Base-by-base conservation (phyloP, 2,888 invertebrate species). In the Habrosyne pyritoides region DNA sequence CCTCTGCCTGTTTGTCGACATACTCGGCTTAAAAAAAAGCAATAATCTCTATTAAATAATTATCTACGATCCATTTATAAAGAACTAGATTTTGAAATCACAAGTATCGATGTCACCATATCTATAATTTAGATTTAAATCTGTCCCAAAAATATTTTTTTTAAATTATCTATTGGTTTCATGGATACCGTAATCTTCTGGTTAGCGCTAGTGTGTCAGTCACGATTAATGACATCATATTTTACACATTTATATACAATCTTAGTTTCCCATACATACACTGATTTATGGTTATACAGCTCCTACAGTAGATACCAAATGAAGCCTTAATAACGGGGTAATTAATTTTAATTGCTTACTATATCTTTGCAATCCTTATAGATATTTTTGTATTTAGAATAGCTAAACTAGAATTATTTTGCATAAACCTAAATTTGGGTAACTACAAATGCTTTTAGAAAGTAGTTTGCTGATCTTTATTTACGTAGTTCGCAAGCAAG, bases 171-270 rank as follows among this genome's bases (percentile, higher is more conserved):
- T 42, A 18, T 42, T 8, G 7, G 42, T 42, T 18, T n/a, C 8
- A 8, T 42, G n/a, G 6, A 42, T 48, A 48, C 48, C 48, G 48
- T 26, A 26, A 48, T 26, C n/a, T 24, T n/a, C 24, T 26, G 54
- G 18, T 1, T 61, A 63, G 54, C 62, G 55, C 53, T 54, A 59
- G 52, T 22, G 47, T 52, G 57, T 56, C 57, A 62, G 66, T 70
- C 71, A 71, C 74, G 73, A 56, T 21, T 18, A 10, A 51, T 70
- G 69, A 69, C 71, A 68, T 75, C 71, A 72, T 52, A 30, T 4
- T 12, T 47, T 48, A 60, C 67, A 66, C 59, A 61, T 55, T 53
- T 57, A 64, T 61, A 61, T 54, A 60, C 57, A 53, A 53, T 14
- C 33, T 47, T 48, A 22, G 26, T 48, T 54, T 56, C 52, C 55